phyloP scores from a whole-genome alignment of 2,113 vertebrate genomes.

The Pristiophorus japonicus region DNA sequence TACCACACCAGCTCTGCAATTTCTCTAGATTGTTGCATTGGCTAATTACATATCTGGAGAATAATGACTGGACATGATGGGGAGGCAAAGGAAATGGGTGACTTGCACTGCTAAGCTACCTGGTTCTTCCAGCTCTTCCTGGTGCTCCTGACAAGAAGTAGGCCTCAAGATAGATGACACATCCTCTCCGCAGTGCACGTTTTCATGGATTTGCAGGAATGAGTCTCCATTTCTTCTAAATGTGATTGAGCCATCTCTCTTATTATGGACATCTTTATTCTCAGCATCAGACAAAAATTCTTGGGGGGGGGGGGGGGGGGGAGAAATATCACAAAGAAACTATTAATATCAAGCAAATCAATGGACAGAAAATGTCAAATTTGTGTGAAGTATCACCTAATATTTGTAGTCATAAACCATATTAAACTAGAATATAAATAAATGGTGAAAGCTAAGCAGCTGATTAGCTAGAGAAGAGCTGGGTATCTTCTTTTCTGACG shows the following conservation, averaged over 20 bases:
- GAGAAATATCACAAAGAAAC: neutral
- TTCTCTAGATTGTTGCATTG: neutral
- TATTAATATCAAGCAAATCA: neutral
- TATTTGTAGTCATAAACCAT: neutral
- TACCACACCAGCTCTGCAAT: neutral
- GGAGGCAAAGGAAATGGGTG: neutral
- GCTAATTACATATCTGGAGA: neutral
- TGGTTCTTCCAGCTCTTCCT: constrained; percentile 11
- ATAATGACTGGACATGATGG: neutral
- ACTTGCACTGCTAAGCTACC: neutral
- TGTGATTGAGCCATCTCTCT: neutral
- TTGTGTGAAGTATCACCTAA: neutral
- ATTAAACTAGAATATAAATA: neutral
- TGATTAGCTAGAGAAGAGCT: neutral
- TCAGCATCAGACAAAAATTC: neutral
- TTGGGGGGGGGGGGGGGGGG: neutral
- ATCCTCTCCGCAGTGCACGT: neutral
- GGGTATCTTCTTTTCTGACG: neutral
- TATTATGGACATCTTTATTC: neutral
- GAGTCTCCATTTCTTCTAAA: neutral
- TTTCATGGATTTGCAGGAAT: neutral
- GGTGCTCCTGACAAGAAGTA: neutral
- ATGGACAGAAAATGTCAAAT: neutral
- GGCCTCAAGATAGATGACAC: neutral
- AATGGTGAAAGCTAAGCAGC: too few species aligned